Evolutionary conservation across 1,140 invertebrate genomes (phyloP), one percentile per base, ranked within the genome.

Genomic region (Brachionus asplanchnoidis): DNA sequence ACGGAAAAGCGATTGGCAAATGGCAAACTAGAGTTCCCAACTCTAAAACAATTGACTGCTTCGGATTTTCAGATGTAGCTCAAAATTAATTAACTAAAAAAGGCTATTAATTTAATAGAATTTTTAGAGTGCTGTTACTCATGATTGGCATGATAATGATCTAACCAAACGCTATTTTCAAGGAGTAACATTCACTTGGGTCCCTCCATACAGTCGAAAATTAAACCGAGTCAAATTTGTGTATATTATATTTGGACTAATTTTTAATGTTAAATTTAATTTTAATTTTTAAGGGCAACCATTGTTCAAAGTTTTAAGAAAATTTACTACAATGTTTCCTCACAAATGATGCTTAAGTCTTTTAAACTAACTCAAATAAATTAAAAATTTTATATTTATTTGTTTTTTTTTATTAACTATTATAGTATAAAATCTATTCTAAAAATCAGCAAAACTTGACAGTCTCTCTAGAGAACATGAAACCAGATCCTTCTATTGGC

Each of bases 381-480:
- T 23, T 68, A 68, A 68, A 23, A 60, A 60, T 8, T 36, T 36
- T 36, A 36, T 36, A 36, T 36, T 36, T 36, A 36, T 36, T 36
- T 36, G 32, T 36, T 36, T 36, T 36, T 36, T 32, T 23, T 60
- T 20, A 9, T 8, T 60, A 20, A 20, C 23, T 60, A 60, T 60
- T 26, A 36, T 56, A 56, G 20, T 56, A 46, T n/a, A 65, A 65
- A 65, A 28, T 65, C 26, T 65, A 26, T 28, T 68, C 23, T 9
- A 68, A 40, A 68, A 68, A 28, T 75, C 42, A 77, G 23, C 73
- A 77, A 77, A 77, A 77, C 46, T 77, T 77, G 20, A 77, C 42
- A 46, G 73, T 26, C 9, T 77, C 73, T 77, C 42, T 77, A 12
- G 73, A 77, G 26, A 77, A 77, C 42, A 50, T 50, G 26, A 77